These are phyloP conservation scores for Cyclopterus lumpus DNA, from an alignment of 2,797 vertebrate genomes.

Conservation along the genomic window DNA sequence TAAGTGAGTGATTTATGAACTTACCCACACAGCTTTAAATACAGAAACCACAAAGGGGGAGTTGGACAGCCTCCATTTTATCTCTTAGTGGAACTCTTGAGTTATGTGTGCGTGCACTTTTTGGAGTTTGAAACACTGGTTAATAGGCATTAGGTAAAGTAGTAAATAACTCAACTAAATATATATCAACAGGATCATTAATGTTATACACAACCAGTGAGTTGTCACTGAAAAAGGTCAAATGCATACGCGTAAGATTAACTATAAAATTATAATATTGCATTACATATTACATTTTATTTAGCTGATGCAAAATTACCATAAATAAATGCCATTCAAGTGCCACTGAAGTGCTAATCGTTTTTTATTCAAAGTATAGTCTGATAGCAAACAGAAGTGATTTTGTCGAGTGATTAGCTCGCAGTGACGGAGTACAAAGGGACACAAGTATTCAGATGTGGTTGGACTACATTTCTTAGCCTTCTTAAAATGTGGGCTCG, in stretches of 20 bases:
- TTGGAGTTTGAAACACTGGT: constrained; percentile 5
- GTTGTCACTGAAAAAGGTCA: neutral
- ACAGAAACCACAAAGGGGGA: constrained; percentile 59
- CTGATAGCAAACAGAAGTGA: too few relatives aligned
- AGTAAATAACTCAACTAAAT: neutral
- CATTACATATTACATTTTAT: too few relatives aligned
- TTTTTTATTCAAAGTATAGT: too few relatives aligned
- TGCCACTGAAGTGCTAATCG: too few relatives aligned
- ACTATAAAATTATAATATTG: neutral
- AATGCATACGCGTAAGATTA: neutral
- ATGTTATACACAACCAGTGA: neutral
- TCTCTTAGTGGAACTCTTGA: constrained; percentile 37
- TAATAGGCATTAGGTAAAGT: constrained; percentile 8
- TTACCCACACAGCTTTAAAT: constrained; percentile 68
- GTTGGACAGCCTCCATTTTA: constrained; percentile 50
- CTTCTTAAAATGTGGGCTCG: neutral
- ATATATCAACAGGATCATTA: neutral
- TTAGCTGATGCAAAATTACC: too few relatives aligned
- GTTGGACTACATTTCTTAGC: neutral
- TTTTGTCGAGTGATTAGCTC: too few relatives aligned
- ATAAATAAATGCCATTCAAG: too few relatives aligned
- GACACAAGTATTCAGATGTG: neutral
- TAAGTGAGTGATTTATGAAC: constrained; percentile 81
- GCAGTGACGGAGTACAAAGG: too few relatives aligned
- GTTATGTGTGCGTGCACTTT: constrained; percentile 31